Conservation (phyloP, 1,140 invertebrate genomes). For the Zaprionus ghesquierei region DNA sequence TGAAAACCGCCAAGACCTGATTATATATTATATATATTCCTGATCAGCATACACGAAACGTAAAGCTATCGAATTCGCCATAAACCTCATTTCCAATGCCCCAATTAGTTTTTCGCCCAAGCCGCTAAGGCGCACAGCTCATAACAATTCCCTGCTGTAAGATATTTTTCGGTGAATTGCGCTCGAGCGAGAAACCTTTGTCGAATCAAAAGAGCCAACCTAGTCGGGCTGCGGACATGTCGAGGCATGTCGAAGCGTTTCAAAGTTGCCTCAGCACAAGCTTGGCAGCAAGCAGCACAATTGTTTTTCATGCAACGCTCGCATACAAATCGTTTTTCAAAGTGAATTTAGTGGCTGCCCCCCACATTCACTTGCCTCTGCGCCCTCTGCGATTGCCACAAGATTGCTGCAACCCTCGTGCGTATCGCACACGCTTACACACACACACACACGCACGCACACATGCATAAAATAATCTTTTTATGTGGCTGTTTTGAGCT, state of each 20-base stretch:
- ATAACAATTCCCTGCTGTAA: not conserved
- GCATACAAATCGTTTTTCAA: slow-evolving; percentile 60
- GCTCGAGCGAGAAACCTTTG: not conserved
- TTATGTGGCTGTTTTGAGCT: slow-evolving; percentile 77
- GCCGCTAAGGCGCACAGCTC: not conserved
- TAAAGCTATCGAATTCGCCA: not conserved
- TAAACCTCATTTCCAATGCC: not conserved
- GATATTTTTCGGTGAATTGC: not conserved
- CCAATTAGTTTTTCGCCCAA: not conserved
- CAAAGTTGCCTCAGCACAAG: not conserved
- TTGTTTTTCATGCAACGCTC: slow-evolving; percentile 32
- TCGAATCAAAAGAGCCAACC: not conserved
- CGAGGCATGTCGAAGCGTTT: not conserved
- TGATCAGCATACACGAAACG: not conserved
- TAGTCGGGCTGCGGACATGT: not conserved
- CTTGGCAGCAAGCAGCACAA: slow-evolving; percentile 13
- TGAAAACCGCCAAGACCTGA: not conserved
- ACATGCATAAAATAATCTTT: slow-evolving; percentile 73
- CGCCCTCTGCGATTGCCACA: slow-evolving; percentile 3
- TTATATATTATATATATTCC: not conserved
- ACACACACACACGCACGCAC: slow-evolving; percentile 27
- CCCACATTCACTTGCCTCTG: not conserved
- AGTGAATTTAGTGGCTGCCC: slow-evolving; percentile 64
- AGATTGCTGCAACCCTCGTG: not conserved
- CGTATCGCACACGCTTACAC: slow-evolving; percentile 14